Percentiles rank a stretch among this genome's conserved stretches.
Conservation (phyloP, 2,113 vertebrate genomes). For the Pseudolaguvia tuberculata region DNA sequence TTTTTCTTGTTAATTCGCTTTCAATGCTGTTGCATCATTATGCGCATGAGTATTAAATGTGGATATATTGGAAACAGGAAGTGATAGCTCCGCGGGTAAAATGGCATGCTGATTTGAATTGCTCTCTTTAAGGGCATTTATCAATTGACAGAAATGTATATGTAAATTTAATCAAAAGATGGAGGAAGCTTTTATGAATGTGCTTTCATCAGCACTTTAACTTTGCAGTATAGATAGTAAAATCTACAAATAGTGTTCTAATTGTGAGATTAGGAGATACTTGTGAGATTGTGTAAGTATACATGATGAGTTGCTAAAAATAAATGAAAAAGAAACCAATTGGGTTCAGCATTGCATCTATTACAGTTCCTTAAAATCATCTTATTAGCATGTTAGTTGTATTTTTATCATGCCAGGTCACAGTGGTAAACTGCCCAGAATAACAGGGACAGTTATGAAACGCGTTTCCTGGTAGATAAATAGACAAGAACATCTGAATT, state of each 20-base stretch:
- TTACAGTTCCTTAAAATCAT: background rate
- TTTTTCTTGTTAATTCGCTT: background rate
- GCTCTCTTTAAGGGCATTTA: too few relatives aligned
- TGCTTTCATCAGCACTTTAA: too few relatives aligned
- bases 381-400: background rate
- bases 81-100: too few relatives aligned
- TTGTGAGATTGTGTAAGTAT: too few relatives aligned
- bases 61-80: slow-evolving; percentile 5
- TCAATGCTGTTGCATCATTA: background rate
- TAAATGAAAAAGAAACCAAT: too few relatives aligned
- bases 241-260: background rate
- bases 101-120: too few relatives aligned
- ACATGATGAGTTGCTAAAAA: too few relatives aligned
- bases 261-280: background rate
- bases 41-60: slow-evolving; percentile 13
- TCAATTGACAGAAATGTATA: too few relatives aligned
- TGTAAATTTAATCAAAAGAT: too few relatives aligned
- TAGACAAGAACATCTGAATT: background rate
- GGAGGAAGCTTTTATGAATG: too few relatives aligned
- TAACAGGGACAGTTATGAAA: slow-evolving; percentile 20
- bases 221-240: too few relatives aligned
- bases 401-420: background rate
- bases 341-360: background rate
- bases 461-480: background rate
- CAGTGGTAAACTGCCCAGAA: background rate